These are phyloP conservation scores for Emmelina monodactyla DNA, from an alignment of 2,888 invertebrate genomes.

Conservation along the genomic window DNA sequence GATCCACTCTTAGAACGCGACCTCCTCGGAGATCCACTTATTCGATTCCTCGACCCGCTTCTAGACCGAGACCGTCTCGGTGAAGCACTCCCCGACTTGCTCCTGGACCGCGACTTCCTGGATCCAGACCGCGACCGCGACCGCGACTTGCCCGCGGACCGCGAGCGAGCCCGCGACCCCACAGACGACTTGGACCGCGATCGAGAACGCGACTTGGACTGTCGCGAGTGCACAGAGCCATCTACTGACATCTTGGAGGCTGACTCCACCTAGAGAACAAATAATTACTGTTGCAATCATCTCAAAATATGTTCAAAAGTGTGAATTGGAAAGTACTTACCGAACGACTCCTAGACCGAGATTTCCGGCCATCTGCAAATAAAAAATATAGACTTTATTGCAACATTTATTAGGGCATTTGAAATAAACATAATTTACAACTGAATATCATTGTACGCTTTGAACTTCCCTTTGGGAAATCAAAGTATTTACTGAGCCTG, in stretches of 20 bases:
- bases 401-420: too few species aligned
- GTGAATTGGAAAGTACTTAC: conserved; percentile 26
- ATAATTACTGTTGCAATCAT: conserved; percentile 2
- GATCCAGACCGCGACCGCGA: neutral
- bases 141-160: neutral
- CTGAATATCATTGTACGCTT: too few species aligned
- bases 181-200: conserved; percentile 19
- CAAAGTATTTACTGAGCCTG: too few species aligned
- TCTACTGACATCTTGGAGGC: conserved; percentile 41
- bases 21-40: conserved; percentile 14
- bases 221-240: conserved; percentile 26
- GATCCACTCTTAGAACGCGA: conserved; percentile 15
- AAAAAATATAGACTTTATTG: neutral
- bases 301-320: neutral
- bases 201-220: conserved; percentile 18
- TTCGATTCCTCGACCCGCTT: conserved; percentile 14
- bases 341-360: conserved; percentile 42
- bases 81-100: conserved; percentile 16
- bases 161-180: conserved; percentile 7
- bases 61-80: conserved; percentile 16
- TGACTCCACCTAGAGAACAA: conserved; percentile 32
- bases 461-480: too few species aligned
- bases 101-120: conserved; percentile 8
- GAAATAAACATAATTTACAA: too few species aligned
- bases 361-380: conserved; percentile 35